Evolutionary conservation across 2,113 vertebrate species (phyloP).

Genomic region (Phaetusa simplex): DNA sequence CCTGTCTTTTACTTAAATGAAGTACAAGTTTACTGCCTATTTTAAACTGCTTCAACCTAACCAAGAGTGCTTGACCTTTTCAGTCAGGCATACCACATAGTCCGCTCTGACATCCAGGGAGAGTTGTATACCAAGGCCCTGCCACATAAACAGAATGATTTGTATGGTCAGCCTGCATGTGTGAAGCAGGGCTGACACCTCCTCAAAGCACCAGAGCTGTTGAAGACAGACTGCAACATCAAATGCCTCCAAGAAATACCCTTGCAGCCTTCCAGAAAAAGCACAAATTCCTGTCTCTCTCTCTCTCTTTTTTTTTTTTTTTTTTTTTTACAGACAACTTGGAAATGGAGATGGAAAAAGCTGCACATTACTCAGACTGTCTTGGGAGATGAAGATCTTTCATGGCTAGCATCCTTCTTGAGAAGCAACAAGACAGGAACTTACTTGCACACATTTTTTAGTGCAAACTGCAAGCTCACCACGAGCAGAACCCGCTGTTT

Average conservation of each 20-base stretch:
- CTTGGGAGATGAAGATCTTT: neutral
- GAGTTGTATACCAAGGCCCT: neutral
- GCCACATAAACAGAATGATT: neutral
- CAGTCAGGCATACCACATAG: neutral
- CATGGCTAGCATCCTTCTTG: neutral
- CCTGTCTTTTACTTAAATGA: neutral
- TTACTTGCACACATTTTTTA: neutral
- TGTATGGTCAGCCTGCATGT: neutral
- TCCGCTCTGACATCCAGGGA: neutral
- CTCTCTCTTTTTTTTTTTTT: neutral
- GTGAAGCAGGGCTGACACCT: neutral
- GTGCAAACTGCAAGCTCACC: neutral
- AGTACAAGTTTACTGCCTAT: neutral
- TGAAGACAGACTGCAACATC: neutral
- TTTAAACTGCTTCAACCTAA: neutral
- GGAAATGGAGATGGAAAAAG: neutral
- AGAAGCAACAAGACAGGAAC: neutral
- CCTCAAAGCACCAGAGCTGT: neutral
- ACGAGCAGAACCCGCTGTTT: neutral
- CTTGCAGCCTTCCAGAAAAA: neutral
- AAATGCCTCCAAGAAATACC: neutral
- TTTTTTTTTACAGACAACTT: neutral
- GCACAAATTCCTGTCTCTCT: neutral
- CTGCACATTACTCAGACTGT: neutral
- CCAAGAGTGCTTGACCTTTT: neutral